Base-by-base conservation (phyloP, 1,140 invertebrate genomes). In the Drosophila seguyi region DNA sequence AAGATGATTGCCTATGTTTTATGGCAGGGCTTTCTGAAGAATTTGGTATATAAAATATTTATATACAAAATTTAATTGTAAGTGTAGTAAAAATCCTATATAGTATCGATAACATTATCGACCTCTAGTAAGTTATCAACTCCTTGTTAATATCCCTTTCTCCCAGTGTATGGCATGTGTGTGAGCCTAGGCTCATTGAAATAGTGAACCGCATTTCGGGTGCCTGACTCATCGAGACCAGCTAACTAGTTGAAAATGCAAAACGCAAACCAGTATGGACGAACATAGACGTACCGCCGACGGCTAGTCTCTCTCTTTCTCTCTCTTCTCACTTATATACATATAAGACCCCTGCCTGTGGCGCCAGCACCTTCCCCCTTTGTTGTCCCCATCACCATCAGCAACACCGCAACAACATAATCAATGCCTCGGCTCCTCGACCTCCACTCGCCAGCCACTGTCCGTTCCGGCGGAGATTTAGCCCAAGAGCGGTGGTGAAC, bases 201-300 rank as follows among this genome's bases (percentile, higher is more conserved):
- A 85, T 79, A 78, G 77, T 84, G 83, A 75, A 88, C 84, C 84
- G 85, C 84, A 88, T 90, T 88, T 90, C 79, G 72, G 75, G 62
- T 72, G 77, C 45, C 57, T 67, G 53, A 59, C 63, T 48, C 59
- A 65, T 75, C 62, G 74, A 53, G 74, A 52, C 20, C 63, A 48
- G 61, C 61, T 55, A 72, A 73, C 79, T 81, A 81, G 72, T 84
- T 84, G 85, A 59, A 81, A 88, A 74, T 90, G 85, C 84, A 88
- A 88, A 84, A 88, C 84, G 73, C 76, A 66, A 81, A 76, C 76
- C 56, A 48, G 25, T 41, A 50, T 36, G 27, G 22, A 71, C 42
- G 66, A 48, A 41, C 66, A 71, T 68, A 72, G 44, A 53, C 29
- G 60, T 13, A 52, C 45, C 66, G 66, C 66, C 66, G 29, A 65